Conservation (phyloP, 2,113 vertebrate genomes). For the Otis tarda region DNA sequence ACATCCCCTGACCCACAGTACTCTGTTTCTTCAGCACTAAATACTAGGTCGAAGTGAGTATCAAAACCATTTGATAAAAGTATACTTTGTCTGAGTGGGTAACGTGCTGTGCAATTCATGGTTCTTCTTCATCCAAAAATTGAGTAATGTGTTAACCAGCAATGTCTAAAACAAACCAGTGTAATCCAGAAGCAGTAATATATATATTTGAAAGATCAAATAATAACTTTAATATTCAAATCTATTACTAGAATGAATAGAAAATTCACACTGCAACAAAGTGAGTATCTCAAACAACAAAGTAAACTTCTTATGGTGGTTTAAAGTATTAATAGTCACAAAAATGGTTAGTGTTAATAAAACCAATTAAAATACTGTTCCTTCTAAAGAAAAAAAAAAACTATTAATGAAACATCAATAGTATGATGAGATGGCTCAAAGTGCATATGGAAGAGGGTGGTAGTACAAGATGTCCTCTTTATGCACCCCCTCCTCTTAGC, state of each 20-base stretch:
- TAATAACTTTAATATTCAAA: not conserved
- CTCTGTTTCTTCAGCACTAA: not conserved
- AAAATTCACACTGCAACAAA: not conserved
- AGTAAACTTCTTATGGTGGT: not conserved
- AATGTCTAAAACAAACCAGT: not conserved
- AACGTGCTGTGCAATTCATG: not conserved
- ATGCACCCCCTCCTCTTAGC: not conserved
- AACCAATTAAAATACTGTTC: slow-evolving; percentile 1
- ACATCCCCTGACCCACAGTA: not conserved
- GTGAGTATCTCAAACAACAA: not conserved
- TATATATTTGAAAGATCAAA: not conserved
- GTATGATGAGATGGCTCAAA: slow-evolving; percentile 10
- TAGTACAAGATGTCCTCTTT: not conserved
- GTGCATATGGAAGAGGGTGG: not conserved
- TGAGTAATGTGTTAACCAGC: not conserved
- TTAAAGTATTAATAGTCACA: not conserved
- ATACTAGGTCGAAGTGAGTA: not conserved
- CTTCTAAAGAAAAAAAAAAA: not conserved
- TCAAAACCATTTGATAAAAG: not conserved
- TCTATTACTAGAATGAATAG: not conserved
- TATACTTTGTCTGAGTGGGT: not conserved
- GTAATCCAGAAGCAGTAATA: not conserved
- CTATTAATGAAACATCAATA: not conserved
- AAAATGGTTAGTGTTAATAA: not conserved
- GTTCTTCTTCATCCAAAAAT: not conserved